Evolutionary conservation across 1,140 invertebrate species (phyloP).

Genomic region (Cydia splendana): DNA sequence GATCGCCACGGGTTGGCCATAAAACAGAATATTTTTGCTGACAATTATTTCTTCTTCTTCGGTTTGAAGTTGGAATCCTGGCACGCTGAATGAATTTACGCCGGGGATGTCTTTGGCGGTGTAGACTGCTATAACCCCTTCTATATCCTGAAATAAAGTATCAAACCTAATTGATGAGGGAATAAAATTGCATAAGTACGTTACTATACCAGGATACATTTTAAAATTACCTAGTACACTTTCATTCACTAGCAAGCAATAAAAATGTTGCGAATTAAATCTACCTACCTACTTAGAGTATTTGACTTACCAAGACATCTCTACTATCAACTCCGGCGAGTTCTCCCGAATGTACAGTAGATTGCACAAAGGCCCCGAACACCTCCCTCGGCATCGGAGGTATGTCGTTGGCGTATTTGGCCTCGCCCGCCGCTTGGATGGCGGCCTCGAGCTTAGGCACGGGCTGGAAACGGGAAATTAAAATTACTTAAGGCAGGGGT

Average conservation of each 20-base stretch:
- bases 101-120: conserved; percentile 87
- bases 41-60: conserved; percentile 81
- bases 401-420: conserved; percentile 84
- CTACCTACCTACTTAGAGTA: not conserved
- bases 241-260: too few species aligned
- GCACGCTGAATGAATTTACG: conserved; percentile 76
- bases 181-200: too few species aligned
- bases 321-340: conserved; percentile 80
- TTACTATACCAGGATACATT: too few species aligned
- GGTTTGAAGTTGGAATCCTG: conserved; percentile 52
- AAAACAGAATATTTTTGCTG: conserved; percentile 80
- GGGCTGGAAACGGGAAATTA: conserved; percentile 75
- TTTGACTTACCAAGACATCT: conserved; percentile 80
- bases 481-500: too few species aligned
- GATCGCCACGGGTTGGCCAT: conserved; percentile 88
- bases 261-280: too few species aligned
- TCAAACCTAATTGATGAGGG: too few species aligned
- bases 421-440: conserved; percentile 86
- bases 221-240: too few species aligned
- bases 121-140: conserved; percentile 84
- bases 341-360: conserved; percentile 78
- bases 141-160: conserved; percentile 70
- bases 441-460: conserved; percentile 86
- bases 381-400: conserved; percentile 80
- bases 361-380: conserved; percentile 84